phyloP scores from a whole-genome alignment of 2,797 vertebrate species.

The Trachops cirrhosus region DNA sequence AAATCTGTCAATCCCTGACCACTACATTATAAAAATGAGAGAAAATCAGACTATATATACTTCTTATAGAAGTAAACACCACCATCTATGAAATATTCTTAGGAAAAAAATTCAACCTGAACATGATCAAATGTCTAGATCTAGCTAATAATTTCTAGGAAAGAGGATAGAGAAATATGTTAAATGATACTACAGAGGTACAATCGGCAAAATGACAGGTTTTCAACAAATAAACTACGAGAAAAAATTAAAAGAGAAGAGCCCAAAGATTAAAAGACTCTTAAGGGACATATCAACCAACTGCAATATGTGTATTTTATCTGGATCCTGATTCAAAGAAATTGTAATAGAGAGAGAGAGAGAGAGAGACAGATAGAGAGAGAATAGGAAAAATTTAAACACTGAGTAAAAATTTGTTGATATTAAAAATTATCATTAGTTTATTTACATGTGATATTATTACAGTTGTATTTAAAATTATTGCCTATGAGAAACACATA shows the following conservation, averaged over 20 bases:
- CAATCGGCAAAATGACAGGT: slow-evolving; percentile 1
- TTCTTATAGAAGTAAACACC: neutral
- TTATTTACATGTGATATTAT: slow-evolving; percentile 21
- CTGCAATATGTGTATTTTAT: slow-evolving; percentile 20
- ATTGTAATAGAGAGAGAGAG: neutral
- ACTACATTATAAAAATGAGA: slow-evolving; percentile 41
- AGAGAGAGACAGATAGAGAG: neutral
- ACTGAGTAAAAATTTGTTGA: slow-evolving; percentile 27
- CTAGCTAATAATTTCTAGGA: slow-evolving; percentile 19
- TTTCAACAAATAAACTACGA: slow-evolving; percentile 29
- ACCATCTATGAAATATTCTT: neutral
- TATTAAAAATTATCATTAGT: slow-evolving; percentile 40
- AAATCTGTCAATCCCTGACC: neutral
- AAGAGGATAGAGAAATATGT: neutral
- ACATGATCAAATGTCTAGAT: slow-evolving; percentile 24
- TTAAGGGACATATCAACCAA: slow-evolving; percentile 31
- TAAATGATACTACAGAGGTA: neutral
- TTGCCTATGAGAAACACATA: neutral
- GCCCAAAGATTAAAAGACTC: neutral
- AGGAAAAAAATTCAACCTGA: neutral
- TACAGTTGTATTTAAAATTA: slow-evolving; percentile 1
- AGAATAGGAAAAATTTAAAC: neutral
- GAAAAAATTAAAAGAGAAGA: neutral
- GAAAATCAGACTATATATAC: neutral
- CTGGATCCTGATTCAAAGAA: slow-evolving; percentile 41